Percentiles rank a stretch among this genome's conserved stretches.
phyloP scores from a whole-genome alignment of 2,888 invertebrate genomes.

The Amblyjoppa proteus region DNA sequence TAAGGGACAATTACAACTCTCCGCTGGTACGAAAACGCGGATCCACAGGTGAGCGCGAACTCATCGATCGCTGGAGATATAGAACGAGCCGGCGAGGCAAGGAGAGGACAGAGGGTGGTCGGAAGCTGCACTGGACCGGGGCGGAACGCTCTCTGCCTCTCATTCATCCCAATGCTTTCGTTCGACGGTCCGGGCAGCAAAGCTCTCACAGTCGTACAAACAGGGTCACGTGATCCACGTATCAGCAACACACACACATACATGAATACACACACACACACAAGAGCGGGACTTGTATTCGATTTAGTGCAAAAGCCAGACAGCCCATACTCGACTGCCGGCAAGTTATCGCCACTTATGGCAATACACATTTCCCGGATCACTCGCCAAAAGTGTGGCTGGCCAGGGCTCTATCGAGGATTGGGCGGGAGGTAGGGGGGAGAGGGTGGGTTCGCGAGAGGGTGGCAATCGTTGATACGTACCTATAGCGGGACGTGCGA shows the following conservation, averaged over 20 bases:
- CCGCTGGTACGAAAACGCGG: not conserved
- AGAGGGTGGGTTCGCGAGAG: constrained; percentile 2
- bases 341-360: constrained; percentile 72
- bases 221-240: constrained; percentile 28
- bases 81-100: constrained; percentile 7
- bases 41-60: constrained; percentile 45
- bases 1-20: constrained; percentile 1
- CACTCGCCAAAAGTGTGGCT: constrained; percentile 70
- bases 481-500: constrained; percentile 17
- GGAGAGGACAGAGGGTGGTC: constrained; percentile 3
- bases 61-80: constrained; percentile 16
- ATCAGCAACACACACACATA: constrained; percentile 10
- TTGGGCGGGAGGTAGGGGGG: constrained; percentile 29
- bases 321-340: constrained; percentile 36
- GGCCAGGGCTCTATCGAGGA: constrained; percentile 29
- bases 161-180: constrained; percentile 29
- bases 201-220: constrained; percentile 21
- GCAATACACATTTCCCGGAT: constrained; percentile 73
- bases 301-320: constrained; percentile 39
- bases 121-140: constrained; percentile 34
- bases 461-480: constrained; percentile 53
- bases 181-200: constrained; percentile 13
- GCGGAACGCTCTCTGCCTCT: constrained; percentile 49
- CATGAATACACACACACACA: too few relatives aligned
- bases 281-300: constrained; percentile 51